phyloP scores from a whole-genome alignment of 2,888 invertebrate species.

The Strigamia transsilvanica region DNA sequence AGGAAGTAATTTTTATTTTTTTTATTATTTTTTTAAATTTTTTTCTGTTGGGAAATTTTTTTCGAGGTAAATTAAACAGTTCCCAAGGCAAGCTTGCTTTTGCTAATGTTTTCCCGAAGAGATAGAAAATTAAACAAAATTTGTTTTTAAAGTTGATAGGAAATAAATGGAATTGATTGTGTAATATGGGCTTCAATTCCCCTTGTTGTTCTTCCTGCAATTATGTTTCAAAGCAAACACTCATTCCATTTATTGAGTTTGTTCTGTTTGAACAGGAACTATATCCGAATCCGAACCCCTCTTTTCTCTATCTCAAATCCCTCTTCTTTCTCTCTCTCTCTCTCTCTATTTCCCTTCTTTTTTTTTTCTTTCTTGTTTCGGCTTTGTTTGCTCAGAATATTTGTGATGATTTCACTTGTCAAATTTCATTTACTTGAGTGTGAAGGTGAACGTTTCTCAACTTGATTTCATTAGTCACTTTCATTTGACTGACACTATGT shows the following conservation, averaged over 20 bases:
- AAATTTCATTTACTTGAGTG: constrained; percentile 32
- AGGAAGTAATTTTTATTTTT: background rate
- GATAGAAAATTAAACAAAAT: constrained; percentile 47
- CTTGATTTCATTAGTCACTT: constrained; percentile 22
- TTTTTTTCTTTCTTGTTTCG: background rate
- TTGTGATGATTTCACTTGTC: constrained; percentile 39
- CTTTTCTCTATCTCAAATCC: constrained; percentile 23
- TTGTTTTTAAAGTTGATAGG: constrained; percentile 47
- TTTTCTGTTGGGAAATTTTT: too few relatives aligned
- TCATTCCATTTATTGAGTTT: constrained; percentile 49
- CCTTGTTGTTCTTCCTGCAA: constrained; percentile 47
- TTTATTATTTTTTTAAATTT: background rate
- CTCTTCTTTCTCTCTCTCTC: background rate
- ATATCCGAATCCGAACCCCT: constrained; percentile 9
- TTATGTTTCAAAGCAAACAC: constrained; percentile 49
- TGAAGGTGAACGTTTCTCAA: constrained; percentile 31
- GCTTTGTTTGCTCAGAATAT: constrained; percentile 32
- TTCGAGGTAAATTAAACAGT: constrained; percentile 37
- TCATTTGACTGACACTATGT: background rate
- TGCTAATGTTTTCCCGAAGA: constrained; percentile 33
- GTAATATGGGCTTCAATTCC: constrained; percentile 39
- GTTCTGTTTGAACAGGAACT: constrained; percentile 47
- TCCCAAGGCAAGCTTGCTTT: constrained; percentile 43
- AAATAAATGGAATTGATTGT: constrained; percentile 49
- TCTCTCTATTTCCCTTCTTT: background rate